Percentiles rank a stretch among this genome's conserved stretches.
Evolutionary conservation across 64 coral and sea anemone species (phyloP).

Genomic region (Orbicella faveolata): DNA sequence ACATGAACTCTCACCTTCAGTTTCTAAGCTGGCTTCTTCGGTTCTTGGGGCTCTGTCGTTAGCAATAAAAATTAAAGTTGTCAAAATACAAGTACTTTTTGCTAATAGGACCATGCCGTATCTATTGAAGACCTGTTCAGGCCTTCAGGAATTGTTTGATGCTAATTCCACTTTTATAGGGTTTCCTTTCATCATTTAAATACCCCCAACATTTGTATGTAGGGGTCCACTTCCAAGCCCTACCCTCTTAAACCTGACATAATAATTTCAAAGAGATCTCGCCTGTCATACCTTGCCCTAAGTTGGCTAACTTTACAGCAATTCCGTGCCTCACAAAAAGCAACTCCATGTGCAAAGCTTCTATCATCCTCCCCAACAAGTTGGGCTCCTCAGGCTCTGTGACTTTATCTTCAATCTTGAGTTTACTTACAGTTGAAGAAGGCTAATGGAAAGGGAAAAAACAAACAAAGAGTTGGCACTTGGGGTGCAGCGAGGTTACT

Average conservation of each 20-base stretch:
- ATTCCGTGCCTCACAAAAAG: conserved; percentile 54
- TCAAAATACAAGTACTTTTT: not conserved
- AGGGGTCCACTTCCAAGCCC: no score
- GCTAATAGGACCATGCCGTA: no score
- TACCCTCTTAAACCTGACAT: not conserved
- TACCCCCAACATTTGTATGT: no score
- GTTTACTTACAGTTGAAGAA: not conserved
- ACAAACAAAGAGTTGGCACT: no score
- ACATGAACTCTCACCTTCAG: not conserved
- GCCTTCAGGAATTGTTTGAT: no score
- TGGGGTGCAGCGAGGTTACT: no score
- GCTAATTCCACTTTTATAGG: no score
- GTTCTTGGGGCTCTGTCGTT: not conserved
- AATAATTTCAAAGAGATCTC: not conserved
- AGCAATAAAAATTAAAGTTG: not conserved
- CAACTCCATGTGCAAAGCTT: conserved; percentile 64
- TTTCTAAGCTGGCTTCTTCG: conserved; percentile 15
- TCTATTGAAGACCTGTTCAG: no score
- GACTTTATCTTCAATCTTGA: not conserved
- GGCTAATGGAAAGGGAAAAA: not conserved
- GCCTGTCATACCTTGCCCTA: conserved; percentile 25
- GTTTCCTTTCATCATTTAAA: no score
- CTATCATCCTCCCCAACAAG: conserved; percentile 34
- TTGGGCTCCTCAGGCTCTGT: not conserved
- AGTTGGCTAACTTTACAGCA: conserved; percentile 33